phyloP scores from a whole-genome alignment of 1,140 invertebrate species.

The Panonychus citri region DNA sequence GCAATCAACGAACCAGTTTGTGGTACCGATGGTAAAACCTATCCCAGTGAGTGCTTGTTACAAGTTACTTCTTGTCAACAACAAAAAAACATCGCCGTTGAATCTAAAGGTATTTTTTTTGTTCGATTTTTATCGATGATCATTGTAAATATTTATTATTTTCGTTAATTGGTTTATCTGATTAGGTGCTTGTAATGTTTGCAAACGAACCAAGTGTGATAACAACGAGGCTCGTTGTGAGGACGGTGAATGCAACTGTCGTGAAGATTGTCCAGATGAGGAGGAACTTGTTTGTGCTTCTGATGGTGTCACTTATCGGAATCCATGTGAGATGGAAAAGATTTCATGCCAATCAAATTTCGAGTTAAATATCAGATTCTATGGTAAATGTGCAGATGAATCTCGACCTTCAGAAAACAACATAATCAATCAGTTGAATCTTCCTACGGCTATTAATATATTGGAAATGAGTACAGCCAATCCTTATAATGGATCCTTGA shows the following conservation, averaged over 20 bases:
- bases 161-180: not conserved
- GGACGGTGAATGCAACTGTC: slow-evolving; percentile 58
- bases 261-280: slow-evolving; percentile 42
- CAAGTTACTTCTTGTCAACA: slow-evolving; percentile 41
- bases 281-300: slow-evolving; percentile 51
- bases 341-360: slow-evolving; percentile 43
- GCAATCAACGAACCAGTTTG: slow-evolving; percentile 40
- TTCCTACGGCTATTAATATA: too few relatives aligned
- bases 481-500: too few relatives aligned
- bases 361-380: slow-evolving; percentile 41
- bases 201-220: slow-evolving; percentile 25
- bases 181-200: not conserved
- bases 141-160: not conserved
- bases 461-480: too few relatives aligned
- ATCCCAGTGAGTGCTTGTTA: slow-evolving; percentile 40
- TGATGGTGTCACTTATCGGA: slow-evolving; percentile 56
- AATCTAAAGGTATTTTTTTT: not conserved
- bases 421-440: not conserved
- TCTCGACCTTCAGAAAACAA: not conserved
- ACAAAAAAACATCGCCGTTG: not conserved
- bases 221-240: slow-evolving; percentile 52
- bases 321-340: slow-evolving; percentile 50
- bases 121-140: not conserved
- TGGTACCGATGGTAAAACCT: slow-evolving; percentile 42
- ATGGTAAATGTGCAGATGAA: slow-evolving; percentile 53